These are phyloP conservation scores for Chironex yamaguchii DNA, from an alignment of 30 jellyfish, hydroid and myxozoan species.

Conservation along the genomic window DNA sequence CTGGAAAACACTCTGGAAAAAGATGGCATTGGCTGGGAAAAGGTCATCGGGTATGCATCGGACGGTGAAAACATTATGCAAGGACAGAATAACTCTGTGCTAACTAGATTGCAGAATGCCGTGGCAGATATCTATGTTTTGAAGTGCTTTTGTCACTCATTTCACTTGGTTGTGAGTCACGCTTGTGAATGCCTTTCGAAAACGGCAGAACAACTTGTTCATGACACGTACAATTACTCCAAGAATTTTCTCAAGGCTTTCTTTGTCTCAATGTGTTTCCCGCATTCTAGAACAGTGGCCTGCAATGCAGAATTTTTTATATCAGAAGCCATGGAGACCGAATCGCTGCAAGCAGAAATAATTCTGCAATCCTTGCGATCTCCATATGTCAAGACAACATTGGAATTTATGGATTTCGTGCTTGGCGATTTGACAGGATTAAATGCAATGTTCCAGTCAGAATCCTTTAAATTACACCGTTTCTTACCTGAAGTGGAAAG, in stretches of 20 bases:
- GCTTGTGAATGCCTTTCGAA: conserved; percentile 7
- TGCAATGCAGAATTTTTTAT: conserved; percentile 33
- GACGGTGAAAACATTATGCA: conserved; percentile 59
- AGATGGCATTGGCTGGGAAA: conserved; percentile 28
- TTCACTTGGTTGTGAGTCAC: background rate
- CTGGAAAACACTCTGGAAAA: conserved; percentile 1
- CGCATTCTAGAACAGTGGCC: conserved; percentile 68
- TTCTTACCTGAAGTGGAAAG: conserved; percentile 10
- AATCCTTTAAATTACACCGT: background rate
- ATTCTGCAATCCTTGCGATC: conserved; percentile 7
- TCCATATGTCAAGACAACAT: conserved; percentile 48
- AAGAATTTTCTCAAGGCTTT: conserved; percentile 24
- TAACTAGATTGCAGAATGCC: conserved; percentile 38
- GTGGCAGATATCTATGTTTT: conserved; percentile 31
- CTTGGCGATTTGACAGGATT: conserved; percentile 53
- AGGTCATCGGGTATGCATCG: conserved; percentile 55
- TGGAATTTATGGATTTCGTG: conserved; percentile 29
- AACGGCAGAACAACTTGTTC: conserved; percentile 14
- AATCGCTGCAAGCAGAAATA: conserved; percentile 36
- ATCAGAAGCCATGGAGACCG: conserved; percentile 12
- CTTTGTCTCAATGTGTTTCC: conserved; percentile 6
- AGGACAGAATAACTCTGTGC: conserved; percentile 24
- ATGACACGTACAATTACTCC: background rate
- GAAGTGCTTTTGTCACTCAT: conserved; percentile 28
- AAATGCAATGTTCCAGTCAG: conserved; percentile 30